Evolutionary conservation across 2,888 invertebrate genomes (phyloP), one percentile per base, ranked within the genome.

Genomic region (Gymnosoma rotundatum): DNA sequence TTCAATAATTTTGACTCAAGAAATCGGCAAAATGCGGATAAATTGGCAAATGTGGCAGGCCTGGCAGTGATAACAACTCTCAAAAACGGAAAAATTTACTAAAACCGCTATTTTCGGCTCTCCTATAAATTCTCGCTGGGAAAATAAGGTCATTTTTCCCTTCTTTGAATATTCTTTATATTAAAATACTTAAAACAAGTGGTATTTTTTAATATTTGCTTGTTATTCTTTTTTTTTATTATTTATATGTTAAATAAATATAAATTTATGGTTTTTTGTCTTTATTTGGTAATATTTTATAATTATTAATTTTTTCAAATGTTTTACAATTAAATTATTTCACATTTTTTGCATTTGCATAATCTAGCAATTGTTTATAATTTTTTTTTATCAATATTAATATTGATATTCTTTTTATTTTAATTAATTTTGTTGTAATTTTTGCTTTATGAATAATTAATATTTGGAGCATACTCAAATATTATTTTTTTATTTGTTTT

Each of bases 321-420:
- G 83, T 84, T 84, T 79, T 84, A 84, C 83, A 84, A 84, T 84
- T 80, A 84, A 78, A 84, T 84, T 81, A 84, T 84, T 73, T 84
- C 83, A 83, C 85, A 86, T 82, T 83, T 86, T 78, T 75, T 50
- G 76, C 78, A 69, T 81, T 81, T 81, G 63, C 83, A 69, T 80
- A 63, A 61, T 50, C 20, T 74, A 78, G 83, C 80, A 80, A 78
- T 74, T 61, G 50, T 73, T 67, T 61, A 70, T 83, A 21, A 78
- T 76, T 75, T 73, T 75, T 73, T 42, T 72, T 9, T 48, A 76
- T 82, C 73, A 73, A 63, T 78, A 63, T 84, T 67, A 20, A 66
- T 60, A 69, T 56, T 80, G 54, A 69, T 80, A 8, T 56, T 38
- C 18, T 58, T 66, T 45, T 45, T 69, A 56, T 52, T 52, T 21